Evolutionary conservation across 2,113 vertebrate species (phyloP).

Genomic region (Melanerpes formicivorus): DNA sequence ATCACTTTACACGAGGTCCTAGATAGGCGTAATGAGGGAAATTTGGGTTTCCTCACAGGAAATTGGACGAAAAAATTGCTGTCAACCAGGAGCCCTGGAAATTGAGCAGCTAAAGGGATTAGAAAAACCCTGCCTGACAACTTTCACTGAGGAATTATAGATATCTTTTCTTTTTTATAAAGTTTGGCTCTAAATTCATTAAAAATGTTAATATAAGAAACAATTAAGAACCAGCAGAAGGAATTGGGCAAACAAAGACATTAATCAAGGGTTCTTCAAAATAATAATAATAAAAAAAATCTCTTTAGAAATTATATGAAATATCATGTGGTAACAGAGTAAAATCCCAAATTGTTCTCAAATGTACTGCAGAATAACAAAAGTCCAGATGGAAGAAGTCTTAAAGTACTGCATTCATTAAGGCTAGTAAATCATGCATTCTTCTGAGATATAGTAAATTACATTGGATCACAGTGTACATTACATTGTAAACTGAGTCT

Average conservation of each 20-base stretch:
- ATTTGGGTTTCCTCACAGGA: slow-evolving; percentile 23
- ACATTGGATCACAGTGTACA: slow-evolving; percentile 25
- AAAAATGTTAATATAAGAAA: slow-evolving; percentile 55
- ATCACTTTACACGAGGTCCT: slow-evolving; percentile 33
- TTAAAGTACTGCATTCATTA: slow-evolving; percentile 53
- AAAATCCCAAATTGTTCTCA: slow-evolving; percentile 48
- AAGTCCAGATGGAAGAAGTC: slow-evolving; percentile 53
- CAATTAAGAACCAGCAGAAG: slow-evolving; percentile 43
- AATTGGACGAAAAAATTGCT: slow-evolving; percentile 22
- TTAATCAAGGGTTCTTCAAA: slow-evolving; percentile 57
- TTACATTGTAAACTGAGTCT: slow-evolving; percentile 39
- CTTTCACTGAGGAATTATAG: slow-evolving; percentile 16
- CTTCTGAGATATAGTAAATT: slow-evolving; percentile 57
- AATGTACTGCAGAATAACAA: slow-evolving; percentile 17
- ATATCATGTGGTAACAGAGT: neutral
- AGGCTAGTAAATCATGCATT: slow-evolving; percentile 33
- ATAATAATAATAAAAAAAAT: neutral
- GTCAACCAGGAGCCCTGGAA: slow-evolving; percentile 35
- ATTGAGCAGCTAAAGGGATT: slow-evolving; percentile 38
- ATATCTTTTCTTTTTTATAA: slow-evolving; percentile 60
- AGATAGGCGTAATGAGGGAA: neutral
- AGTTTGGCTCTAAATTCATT: slow-evolving; percentile 52
- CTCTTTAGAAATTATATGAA: slow-evolving; percentile 34
- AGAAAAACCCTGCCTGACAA: slow-evolving; percentile 16
- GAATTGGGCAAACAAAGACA: slow-evolving; percentile 46